These are phyloP conservation scores for Pseudomyrmex flavicornis DNA, from an alignment of 1,140 invertebrate species.

Conservation along the genomic window DNA sequence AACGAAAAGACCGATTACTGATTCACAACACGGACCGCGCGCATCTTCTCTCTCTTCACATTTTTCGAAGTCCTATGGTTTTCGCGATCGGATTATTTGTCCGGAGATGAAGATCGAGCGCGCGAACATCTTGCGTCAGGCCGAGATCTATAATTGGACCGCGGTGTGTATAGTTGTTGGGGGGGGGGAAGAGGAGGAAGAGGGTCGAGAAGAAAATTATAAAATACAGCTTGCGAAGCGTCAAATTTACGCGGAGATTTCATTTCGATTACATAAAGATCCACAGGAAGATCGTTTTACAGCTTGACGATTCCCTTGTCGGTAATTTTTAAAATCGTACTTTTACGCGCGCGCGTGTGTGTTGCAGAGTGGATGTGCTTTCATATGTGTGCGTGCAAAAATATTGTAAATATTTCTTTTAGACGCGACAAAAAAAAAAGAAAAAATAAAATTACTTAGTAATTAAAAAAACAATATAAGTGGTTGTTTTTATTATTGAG, in stretches of 20 bases:
- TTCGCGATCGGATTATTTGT: constrained; percentile 15
- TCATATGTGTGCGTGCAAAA: background rate
- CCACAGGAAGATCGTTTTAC: background rate
- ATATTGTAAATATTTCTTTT: too few species aligned
- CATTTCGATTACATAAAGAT: too few species aligned
- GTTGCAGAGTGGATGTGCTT: background rate
- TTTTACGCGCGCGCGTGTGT: background rate
- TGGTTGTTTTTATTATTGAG: background rate
- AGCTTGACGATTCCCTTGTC: too few species aligned
- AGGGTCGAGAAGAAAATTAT: constrained; percentile 23
- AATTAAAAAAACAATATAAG: too few species aligned
- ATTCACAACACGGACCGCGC: background rate
- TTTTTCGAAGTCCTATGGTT: background rate
- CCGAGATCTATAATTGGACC: constrained; percentile 33
- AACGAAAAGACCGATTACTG: too few species aligned
- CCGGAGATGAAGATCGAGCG: constrained; percentile 31
- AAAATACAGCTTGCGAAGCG: background rate
- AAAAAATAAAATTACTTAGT: too few species aligned
- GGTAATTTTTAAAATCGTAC: too few species aligned
- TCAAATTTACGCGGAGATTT: background rate
- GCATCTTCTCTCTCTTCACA: background rate
- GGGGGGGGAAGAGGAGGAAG: too few species aligned
- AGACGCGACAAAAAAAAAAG: too few species aligned
- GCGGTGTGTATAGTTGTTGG: background rate
- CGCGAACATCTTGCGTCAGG: constrained; percentile 27